Evolutionary conservation across 1,140 invertebrate genomes (phyloP).

Genomic region (Ptiloglossa arizonensis): DNA sequence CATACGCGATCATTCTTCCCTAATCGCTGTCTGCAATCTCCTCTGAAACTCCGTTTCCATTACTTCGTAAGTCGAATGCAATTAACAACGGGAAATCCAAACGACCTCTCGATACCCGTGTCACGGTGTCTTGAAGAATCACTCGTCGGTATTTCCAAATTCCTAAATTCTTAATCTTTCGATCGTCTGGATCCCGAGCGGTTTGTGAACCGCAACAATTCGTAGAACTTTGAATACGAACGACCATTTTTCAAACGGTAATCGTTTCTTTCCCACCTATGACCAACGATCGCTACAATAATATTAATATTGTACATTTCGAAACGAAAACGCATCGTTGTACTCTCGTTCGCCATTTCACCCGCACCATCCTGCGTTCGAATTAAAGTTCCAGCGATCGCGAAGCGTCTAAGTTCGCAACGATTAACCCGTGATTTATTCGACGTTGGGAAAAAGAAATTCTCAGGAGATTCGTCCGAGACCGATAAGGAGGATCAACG

Average conservation of each 20-base stretch:
- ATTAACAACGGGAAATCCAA: not conserved
- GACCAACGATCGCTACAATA: too few relatives aligned
- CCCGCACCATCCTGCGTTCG: too few relatives aligned
- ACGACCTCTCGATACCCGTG: not conserved
- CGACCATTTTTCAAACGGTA: too few relatives aligned
- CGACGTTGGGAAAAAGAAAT: not conserved
- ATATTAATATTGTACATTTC: too few relatives aligned
- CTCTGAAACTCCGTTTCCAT: too few relatives aligned
- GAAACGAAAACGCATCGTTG: too few relatives aligned
- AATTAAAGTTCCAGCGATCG: not conserved
- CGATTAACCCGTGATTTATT: not conserved
- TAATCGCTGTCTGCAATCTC: not conserved
- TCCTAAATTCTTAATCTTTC: not conserved
- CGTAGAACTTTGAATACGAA: too few relatives aligned
- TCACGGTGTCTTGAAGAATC: not conserved
- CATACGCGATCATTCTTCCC: too few relatives aligned
- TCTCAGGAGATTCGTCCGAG: not conserved
- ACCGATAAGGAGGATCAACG: conserved; percentile 13
- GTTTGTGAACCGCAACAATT: too few relatives aligned
- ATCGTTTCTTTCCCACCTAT: too few relatives aligned
- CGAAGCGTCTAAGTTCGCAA: not conserved
- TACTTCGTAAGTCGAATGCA: not conserved
- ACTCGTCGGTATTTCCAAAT: conserved; percentile 3
- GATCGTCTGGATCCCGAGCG: too few relatives aligned
- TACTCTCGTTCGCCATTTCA: too few relatives aligned